Evolutionary conservation across 2,888 invertebrate genomes (phyloP), one percentile per base, ranked within the genome.

Genomic region (Lobophora halterata): DNA sequence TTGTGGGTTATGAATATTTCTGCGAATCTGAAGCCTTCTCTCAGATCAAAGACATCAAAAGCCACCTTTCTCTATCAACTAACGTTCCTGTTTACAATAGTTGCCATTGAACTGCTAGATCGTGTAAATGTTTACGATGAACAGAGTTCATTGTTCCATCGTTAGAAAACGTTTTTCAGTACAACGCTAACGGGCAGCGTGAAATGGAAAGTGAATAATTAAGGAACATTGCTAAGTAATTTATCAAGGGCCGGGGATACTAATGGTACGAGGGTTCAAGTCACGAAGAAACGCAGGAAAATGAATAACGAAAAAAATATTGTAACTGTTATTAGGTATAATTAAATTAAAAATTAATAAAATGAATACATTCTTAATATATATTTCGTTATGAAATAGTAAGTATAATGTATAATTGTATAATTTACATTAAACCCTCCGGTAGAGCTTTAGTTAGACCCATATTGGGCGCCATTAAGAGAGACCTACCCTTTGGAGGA

Each of bases 211-310:
- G 14, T 7, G 13, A 56, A 60, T 66, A 73, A 75, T 79, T 72
- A 74, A 63, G 63, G 65, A 65, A 67, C 62, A 52, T 53, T 47
- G 62, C 60, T 65, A 35, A 63, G 72, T 69, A 63, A 71, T 68
- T 68, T 64, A 71, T 65, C 55, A 65, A 62, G 59, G 61, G 55
- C 53, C 52, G 55, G 59, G 61, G 63, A 62, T 68, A 70, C 72
- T 67, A 69, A 72, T 69, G 60, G 58, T 54, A 52, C 49, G 46
- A 39, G 51, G 46, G 55, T 50, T 57, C 55, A 54, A 55, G 49
- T 31, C 25, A 49, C 63, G 63, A 61, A 58, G 52, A 27, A 18
- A 20, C 39, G 13, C 25, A n/a, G 16, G 29, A 23, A 6, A 25
- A 25, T 20, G 12, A 41, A 27, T 27, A 33, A 37, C 27, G 41